These are phyloP conservation scores for Peromyscus maniculatus DNA, from an alignment of 2,113 vertebrate genomes.

Conservation along the genomic window DNA sequence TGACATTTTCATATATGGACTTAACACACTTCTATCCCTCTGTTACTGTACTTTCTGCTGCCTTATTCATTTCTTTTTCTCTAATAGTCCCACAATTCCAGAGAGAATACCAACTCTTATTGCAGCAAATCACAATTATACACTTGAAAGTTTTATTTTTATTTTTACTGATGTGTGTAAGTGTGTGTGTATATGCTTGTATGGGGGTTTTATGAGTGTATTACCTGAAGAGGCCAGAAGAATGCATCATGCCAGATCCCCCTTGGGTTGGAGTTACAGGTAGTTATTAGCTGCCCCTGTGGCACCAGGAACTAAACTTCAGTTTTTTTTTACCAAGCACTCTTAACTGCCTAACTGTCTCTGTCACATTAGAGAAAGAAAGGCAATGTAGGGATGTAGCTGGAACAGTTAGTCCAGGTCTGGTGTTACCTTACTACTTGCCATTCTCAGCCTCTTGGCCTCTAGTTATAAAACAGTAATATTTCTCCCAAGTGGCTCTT, in stretches of 20 bases:
- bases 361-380: conserved; percentile 14
- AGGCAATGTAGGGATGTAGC: neutral
- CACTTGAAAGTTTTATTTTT: neutral
- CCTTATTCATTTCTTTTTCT: neutral
- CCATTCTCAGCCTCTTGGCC: neutral
- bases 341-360: neutral
- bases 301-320: neutral
- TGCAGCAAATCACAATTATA: neutral
- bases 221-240: neutral
- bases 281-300: no score
- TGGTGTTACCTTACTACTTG: neutral
- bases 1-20: neutral
- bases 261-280: neutral
- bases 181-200: neutral
- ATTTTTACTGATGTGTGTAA: neutral
- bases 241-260: neutral
- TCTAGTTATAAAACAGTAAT: conserved; percentile 30
- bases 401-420: neutral
- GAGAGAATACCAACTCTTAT: conserved; percentile 6
- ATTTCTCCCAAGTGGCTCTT: neutral
- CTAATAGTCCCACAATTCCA: neutral
- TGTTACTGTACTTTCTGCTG: neutral
- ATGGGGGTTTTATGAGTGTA: neutral
- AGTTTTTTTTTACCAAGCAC: neutral
- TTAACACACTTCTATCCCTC: neutral